Base-by-base conservation (phyloP, 2,113 vertebrate genomes). In the Scomber japonicus region DNA sequence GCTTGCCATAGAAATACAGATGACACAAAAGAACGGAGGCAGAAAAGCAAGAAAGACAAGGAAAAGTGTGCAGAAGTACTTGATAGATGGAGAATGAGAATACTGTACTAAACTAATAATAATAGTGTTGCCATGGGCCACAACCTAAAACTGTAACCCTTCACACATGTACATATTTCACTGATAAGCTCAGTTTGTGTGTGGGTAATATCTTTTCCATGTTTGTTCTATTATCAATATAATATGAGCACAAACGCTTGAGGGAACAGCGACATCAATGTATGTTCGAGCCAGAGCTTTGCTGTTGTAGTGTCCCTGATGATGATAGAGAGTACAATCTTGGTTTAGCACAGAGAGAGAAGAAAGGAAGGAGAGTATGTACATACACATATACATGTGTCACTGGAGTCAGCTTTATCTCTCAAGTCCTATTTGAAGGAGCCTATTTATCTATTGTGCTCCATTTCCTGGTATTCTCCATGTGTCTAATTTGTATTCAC, bases 401-500 rank as follows among this genome's bases (percentile, higher is more conserved):
- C 51, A 49, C 35, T 55, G 53, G 24, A 68, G 21, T 67, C 24
- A 63, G 27, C 53, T 21, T 61, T 15, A 30, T 49, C 30, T 53
- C 59, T 44, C 40, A 30, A 19, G 15, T 8, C 21, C 64, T 21
- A 27, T 45, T 60, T 40, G 48, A 78, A 11, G n/a, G 46, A 71
- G 49, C n/a, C 24, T 30, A 21, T 78, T 84, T 70, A 40, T 69
- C 76, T 53, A 72, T 71, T 75, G 49, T 46, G 10, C 31, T 14
- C 4, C 19, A 35, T 45, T 69, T 55, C 49, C 57, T 31, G 6
- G 11, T 50, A 7, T 50, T 60, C 54, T 71, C 5, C 30, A 12
- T 71, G 64, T 56, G 53, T 81, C 30, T 69, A n/a, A 79, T 70
- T 56, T 14, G 14, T 67, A 69, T 75, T 84, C 82, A 66, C 81